A percentile compares a stretch with the other conserved stretches of the same genome.
These are phyloP conservation scores for Sphaerophoria taeniata DNA, from an alignment of 2,888 invertebrate species.

Conservation along the genomic window DNA sequence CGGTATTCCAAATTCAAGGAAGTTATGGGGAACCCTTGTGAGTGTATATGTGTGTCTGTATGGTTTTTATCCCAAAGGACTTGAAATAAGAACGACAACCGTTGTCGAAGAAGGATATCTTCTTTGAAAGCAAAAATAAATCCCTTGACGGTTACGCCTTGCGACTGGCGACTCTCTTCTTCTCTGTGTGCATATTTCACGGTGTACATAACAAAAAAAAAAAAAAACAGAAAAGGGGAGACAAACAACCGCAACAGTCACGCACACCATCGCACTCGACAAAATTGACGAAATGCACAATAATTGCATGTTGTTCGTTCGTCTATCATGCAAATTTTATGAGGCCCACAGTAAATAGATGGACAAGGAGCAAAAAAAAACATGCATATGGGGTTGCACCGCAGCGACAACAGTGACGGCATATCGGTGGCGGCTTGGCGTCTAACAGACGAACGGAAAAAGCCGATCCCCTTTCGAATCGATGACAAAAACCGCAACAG, in stretches of 20 bases:
- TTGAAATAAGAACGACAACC: constrained; percentile 38
- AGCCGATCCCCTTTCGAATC: constrained; percentile 12
- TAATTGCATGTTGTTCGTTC: constrained; percentile 54
- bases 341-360: constrained; percentile 42
- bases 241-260: constrained; percentile 11
- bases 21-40: constrained; percentile 21
- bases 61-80: constrained; percentile 55
- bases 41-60: constrained; percentile 19
- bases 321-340: constrained; percentile 70
- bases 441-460: background rate
- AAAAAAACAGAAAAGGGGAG: constrained; percentile 32
- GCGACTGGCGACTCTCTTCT: constrained; percentile 1
- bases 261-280: background rate
- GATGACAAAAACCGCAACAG: constrained; percentile 2
- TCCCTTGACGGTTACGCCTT: constrained; percentile 29
- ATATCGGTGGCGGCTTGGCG: background rate
- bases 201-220: background rate
- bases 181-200: background rate
- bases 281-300: constrained; percentile 46
- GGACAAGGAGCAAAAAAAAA: background rate
- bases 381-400: constrained; percentile 6
- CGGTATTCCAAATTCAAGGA: background rate
- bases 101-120: constrained; percentile 53
- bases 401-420: too few species aligned
- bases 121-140: constrained; percentile 20